Conservation (phyloP, 2,113 vertebrate genomes). For the Macrotus californicus region DNA sequence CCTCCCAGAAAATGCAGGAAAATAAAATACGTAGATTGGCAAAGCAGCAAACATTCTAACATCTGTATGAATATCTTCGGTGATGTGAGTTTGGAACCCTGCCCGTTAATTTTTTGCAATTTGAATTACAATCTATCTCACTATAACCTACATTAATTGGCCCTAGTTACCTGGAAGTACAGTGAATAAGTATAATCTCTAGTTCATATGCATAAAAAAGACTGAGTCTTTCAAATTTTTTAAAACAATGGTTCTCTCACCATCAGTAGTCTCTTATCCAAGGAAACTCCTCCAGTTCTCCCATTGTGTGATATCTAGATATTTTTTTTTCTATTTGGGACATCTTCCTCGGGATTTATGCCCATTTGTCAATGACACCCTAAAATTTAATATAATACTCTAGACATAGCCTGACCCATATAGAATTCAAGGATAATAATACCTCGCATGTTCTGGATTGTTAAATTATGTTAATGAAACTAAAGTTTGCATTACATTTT, state of each 20-base stretch:
- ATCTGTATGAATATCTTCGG: not conserved
- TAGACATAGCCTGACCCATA: not conserved
- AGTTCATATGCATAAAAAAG: not conserved
- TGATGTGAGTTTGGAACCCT: not conserved
- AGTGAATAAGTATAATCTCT: not conserved
- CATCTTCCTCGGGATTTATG: not conserved
- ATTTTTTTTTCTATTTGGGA: not conserved
- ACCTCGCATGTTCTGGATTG: not conserved
- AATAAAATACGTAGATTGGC: not conserved
- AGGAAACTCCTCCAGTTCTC: not conserved
- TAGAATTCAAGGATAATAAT: not conserved
- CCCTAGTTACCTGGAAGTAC: not conserved
- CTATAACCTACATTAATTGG: not conserved
- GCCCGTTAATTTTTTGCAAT: not conserved
- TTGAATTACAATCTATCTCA: not conserved
- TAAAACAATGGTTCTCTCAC: not conserved
- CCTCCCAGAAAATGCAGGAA: not conserved
- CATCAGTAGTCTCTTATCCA: not conserved
- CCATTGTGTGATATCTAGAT: not conserved
- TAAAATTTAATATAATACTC: not conserved
- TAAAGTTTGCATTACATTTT: constrained; percentile 34
- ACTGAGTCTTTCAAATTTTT: not conserved
- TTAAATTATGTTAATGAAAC: constrained; percentile 17
- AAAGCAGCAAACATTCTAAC: not conserved
- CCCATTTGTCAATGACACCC: not conserved